Base-by-base conservation (phyloP, 92 coral and sea anemone genomes). In the Blastomussa wellsi region DNA sequence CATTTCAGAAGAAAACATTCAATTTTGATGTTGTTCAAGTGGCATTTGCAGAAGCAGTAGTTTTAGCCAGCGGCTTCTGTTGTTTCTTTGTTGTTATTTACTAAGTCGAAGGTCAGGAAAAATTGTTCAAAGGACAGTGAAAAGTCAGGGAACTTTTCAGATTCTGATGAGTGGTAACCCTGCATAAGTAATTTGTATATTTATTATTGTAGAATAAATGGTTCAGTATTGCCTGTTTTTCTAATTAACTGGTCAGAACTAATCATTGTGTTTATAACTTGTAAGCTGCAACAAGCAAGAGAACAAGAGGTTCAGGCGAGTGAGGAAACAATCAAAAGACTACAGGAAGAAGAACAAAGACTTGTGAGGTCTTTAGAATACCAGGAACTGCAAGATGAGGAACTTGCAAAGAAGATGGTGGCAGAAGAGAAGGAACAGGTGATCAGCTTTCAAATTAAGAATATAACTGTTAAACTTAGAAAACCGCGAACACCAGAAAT, bases 221-320 rank as follows among this genome's bases (percentile, higher is more conserved):
- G 26, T 57, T 0, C 5, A 16, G 68, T n/a, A n/a, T n/a, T n/a
- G n/a, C n/a, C 26, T 62, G 68, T 28, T 62, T n/a, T 0, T 60
- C 16, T 26, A 26, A 9, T 62, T 8, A 26, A 13, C 29, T 28
- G 5, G 13, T 26, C 35, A 60, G 67, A 60, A 60, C 28, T 65
- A 24, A 37, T 49, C 12, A 35, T 15, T 33, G 33, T 49, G 33
- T 19, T 36, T 60, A 31, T 26, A 5, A 48, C 72, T 47, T 84
- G 74, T 42, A 72, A 96, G 98, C 83, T 96, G 48, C 87, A 81
- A 74, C 89, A 87, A 79, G 93, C 89, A 32, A 92, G 90, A 53
- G 97, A 96, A 87, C 90, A 90, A 84, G 99, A 96, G 71, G 42
- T 82, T 59, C 87, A 77, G 35, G 96, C 93, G 57, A 96, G 99